Evolutionary conservation across 2,797 vertebrate species (phyloP), one percentile per base, ranked within the genome.

Genomic region (Paramormyrops hopkinsi): DNA sequence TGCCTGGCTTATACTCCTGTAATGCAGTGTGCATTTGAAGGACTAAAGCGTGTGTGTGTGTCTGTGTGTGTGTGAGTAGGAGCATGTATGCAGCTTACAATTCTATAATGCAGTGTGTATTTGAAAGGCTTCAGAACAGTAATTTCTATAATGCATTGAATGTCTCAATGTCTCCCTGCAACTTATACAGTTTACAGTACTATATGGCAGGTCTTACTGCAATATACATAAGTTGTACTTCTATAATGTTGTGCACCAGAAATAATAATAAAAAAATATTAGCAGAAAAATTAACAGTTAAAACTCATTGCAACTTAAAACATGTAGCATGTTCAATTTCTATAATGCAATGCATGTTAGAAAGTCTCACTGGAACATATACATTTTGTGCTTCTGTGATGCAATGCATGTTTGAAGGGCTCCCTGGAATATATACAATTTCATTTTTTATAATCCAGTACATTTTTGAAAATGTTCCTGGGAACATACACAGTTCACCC

Each of bases 21-120:
- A 91, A 91, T 91, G 93, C 93, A 92, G 87, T 56, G 90, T 90
- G 90, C 91, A 93, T 96, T 96, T 96, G 94, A 96, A 95, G 95
- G 94, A 92, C 87, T 83, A 90, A 4, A 88, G 12, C 91, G 90
- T 33, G 33, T 41, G 62, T 12, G 54, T n/a, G 54, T n/a, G 19
- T 91, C 90, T 19, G 37, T 44, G 12, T 69, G 29, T 37, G 29
- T 14, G 1, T 69, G 12, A 9, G 8, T 29, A 33, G 25, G 9
- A 33, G 1, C 25, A 69, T 41, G 11, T 76, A 41, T 41, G 4
- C 69, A 76, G 69, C 37, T 76, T 76, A 41, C 14, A 19, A 3
- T 41, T 76, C 69, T 41, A 41, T 76, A 44, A 76, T 19, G 69
- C 29, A 41, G 33, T 37, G 69, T 7, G 12, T 76, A 41, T 41